Evolutionary conservation across 2,113 vertebrate species (phyloP).

Genomic region (Elgaria multicarinata): DNA sequence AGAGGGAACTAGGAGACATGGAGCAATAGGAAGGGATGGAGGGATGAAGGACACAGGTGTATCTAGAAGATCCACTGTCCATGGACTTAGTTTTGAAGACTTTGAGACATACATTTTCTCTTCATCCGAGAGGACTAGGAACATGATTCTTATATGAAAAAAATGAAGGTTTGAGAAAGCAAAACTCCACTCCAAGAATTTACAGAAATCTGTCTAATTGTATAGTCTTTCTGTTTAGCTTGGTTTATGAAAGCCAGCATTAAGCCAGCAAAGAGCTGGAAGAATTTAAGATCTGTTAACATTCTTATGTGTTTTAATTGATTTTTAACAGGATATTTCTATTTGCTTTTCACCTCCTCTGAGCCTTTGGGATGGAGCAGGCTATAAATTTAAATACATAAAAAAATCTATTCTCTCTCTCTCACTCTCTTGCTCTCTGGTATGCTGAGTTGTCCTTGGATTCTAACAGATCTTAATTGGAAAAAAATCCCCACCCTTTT

Average conservation of each 20-base stretch:
- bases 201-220: not conserved
- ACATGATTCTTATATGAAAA: not conserved
- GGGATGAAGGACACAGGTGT: not conserved
- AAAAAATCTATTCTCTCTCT: not conserved
- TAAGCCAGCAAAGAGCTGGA: not conserved
- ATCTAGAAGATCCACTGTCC: not conserved
- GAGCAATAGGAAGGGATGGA: no score
- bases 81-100: not conserved
- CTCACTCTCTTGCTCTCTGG: not conserved
- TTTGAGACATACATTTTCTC: not conserved
- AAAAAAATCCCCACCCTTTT: not conserved
- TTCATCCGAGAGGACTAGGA: not conserved
- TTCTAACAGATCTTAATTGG: not conserved
- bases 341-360: constrained; percentile 1
- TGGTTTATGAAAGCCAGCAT: not conserved
- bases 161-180: not conserved
- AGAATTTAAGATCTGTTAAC: constrained; percentile 17
- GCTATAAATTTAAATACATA: constrained; percentile 24
- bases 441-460: not conserved
- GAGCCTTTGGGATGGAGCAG: constrained; percentile 8
- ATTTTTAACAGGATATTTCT: constrained; percentile 42
- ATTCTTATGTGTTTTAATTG: constrained; percentile 12
- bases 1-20: not conserved
- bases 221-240: not conserved
- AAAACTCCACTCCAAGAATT: not conserved